Evolutionary conservation across 2,888 invertebrate genomes (phyloP).

Genomic region (Latrodectus elegans): DNA sequence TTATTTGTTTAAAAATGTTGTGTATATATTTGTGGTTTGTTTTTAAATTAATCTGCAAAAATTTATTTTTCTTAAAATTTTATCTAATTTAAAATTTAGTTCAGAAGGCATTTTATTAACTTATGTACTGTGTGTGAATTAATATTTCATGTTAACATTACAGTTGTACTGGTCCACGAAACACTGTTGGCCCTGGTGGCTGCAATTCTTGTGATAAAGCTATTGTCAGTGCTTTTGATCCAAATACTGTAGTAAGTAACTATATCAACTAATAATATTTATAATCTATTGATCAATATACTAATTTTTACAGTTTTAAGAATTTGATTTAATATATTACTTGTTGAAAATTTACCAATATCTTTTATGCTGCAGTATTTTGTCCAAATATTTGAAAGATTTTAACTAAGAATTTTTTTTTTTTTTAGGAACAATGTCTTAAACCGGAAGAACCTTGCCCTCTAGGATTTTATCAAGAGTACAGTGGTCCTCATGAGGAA

Average conservation of each 20-base stretch:
- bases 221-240: slow-evolving; percentile 83
- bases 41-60: too few species aligned
- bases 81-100: too few species aligned
- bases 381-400: too few species aligned
- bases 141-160: too few species aligned
- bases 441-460: slow-evolving; percentile 89
- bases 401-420: neutral
- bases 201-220: slow-evolving; percentile 95
- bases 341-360: neutral
- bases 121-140: too few species aligned
- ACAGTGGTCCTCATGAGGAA: slow-evolving; percentile 85
- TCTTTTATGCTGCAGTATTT: too few species aligned
- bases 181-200: slow-evolving; percentile 87
- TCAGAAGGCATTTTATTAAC: too few species aligned
- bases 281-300: too few species aligned
- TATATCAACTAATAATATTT: neutral
- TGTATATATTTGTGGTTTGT: too few species aligned
- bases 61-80: too few species aligned
- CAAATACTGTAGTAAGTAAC: slow-evolving; percentile 75
- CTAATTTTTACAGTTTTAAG: too few species aligned
- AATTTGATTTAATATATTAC: neutral
- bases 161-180: slow-evolving; percentile 91
- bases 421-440: slow-evolving; percentile 80
- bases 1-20: too few species aligned
- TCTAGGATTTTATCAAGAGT: slow-evolving; percentile 82